Evolutionary conservation across 2,113 vertebrate genomes (phyloP).

Genomic region (Hoplias malabaricus): DNA sequence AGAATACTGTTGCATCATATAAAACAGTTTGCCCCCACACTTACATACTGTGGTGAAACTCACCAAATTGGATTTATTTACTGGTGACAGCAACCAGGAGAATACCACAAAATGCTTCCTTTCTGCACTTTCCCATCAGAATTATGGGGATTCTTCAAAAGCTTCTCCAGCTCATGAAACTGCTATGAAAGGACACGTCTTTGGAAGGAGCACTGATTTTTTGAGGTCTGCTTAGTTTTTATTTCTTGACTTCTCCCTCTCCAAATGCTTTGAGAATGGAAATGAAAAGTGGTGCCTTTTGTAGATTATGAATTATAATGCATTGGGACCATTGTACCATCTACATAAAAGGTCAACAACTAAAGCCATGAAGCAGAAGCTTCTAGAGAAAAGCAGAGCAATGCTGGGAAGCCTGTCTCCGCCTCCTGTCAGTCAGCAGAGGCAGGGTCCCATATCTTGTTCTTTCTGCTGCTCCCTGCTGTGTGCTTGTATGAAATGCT

Average conservation of each 20-base stretch:
- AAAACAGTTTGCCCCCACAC: no score
- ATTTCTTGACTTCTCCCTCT: neutral
- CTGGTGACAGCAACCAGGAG: no score
- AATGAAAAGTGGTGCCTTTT: neutral
- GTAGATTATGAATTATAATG: neutral
- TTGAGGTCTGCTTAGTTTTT: neutral
- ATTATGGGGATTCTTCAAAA: no score
- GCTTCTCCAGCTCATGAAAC: no score
- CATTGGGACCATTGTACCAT: neutral
- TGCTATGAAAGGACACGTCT: no score
- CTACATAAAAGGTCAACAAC: neutral
- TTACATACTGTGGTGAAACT: no score
- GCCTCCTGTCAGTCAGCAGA: conserved; percentile 3
- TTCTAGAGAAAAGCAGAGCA: neutral
- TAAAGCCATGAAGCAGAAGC: neutral
- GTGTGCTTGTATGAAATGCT: neutral
- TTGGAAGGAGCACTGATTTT: no score
- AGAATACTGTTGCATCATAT: no score
- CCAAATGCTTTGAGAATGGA: neutral
- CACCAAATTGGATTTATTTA: no score
- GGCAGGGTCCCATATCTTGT: neutral
- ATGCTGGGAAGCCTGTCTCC: neutral
- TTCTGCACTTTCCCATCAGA: no score
- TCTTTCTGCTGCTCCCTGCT: neutral
- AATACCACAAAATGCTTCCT: no score